Percentiles rank a stretch among this genome's conserved stretches.
phyloP scores from a whole-genome alignment of 1,140 invertebrate genomes.

The Penaeus japonicus region DNA sequence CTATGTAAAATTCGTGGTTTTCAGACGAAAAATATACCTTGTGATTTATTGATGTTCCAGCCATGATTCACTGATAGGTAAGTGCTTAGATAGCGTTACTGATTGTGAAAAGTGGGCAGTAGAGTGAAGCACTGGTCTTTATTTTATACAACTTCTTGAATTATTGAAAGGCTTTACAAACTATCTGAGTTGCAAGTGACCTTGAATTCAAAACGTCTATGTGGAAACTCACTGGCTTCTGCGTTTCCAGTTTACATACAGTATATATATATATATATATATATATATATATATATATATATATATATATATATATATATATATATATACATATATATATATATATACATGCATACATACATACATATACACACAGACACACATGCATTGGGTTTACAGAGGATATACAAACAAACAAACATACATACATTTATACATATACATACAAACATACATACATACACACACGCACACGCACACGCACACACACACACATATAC shows the following conservation, averaged over 20 bases:
- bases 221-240: neutral
- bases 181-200: no score
- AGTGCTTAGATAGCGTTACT: no score
- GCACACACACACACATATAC: neutral
- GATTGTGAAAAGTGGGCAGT: no score
- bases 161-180: no score
- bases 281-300: neutral
- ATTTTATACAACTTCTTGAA: no score
- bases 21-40: no score
- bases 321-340: neutral
- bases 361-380: neutral
- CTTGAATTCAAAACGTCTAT: no score
- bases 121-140: no score
- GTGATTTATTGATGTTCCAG: no score
- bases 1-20: no score
- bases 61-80: no score
- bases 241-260: neutral
- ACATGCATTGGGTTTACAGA: neutral
- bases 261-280: neutral
- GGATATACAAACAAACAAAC: neutral
- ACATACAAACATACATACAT: neutral
- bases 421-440: constrained; percentile 14
- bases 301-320: neutral
- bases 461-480: neutral
- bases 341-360: neutral